Evolutionary conservation across 2,888 invertebrate genomes (phyloP), one percentile per base, ranked within the genome.

Genomic region (Caradrina kadenii): DNA sequence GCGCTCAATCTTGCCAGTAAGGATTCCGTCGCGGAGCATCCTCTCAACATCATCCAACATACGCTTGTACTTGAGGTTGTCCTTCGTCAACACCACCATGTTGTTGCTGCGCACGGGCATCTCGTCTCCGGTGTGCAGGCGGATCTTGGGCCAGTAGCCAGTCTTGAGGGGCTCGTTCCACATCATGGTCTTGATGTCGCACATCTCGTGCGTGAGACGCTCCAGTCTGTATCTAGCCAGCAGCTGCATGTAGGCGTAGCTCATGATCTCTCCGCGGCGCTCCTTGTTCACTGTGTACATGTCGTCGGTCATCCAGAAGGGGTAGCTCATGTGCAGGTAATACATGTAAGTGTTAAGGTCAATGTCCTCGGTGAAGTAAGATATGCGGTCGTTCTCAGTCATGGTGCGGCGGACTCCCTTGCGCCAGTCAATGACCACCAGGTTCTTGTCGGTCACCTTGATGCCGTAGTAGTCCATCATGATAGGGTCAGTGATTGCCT

Each of bases 351-450:
- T 92, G 92, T 97, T 98, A 17, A 98, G 93, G 77, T 97, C 98
- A 63, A 98, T 93, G 89, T 98, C 98, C 89, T 98, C 98, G 22
- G 97, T 96, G 94, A 97, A 98, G 92, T 98, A 98, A 56, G 96
- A 94, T 73, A 98, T 85, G 31, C 94, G 93, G 86, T 97, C 97
- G 66, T 97, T 97, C 59, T 96, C 94, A 84, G 96, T 96, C 50
- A 96, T 76, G 39, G 96, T 92, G 76, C 96, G 94, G 77, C 97
- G 96, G 71, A 96, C 92, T 56, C 96, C 97, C 79, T 97, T 97
- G 89, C 97, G 97, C 96, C 97, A 97, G 69, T 97, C 96, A 73
- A 97, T 96, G 77, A 97, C 96, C 45, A 97, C 96, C 63, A 97
- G 93, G 79, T 96, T 96, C 87, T 96, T 96, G 82, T 96, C 95